phyloP scores from a whole-genome alignment of 2,888 invertebrate species.

The Bedellia somnulentella region DNA sequence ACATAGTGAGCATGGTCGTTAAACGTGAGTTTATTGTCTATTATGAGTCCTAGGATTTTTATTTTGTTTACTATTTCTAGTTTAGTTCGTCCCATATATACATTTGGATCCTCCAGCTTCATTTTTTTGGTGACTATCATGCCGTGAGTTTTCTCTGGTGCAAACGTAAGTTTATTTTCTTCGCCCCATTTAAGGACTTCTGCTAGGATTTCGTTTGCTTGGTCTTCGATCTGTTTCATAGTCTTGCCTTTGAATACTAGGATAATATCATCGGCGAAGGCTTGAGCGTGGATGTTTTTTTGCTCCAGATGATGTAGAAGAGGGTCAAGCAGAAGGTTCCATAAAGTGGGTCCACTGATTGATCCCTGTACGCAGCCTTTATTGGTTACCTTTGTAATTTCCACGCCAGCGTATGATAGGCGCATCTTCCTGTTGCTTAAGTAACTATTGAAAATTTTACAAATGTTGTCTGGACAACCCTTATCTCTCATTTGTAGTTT shows the following conservation, averaged over 20 bases:
- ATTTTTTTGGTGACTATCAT: not conserved
- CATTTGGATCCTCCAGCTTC: too few species aligned
- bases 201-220: too few species aligned
- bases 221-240: too few species aligned
- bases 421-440: not conserved
- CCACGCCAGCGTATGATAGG: not conserved
- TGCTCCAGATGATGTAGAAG: too few species aligned
- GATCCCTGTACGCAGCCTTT: constrained; percentile 2
- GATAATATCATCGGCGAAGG: too few species aligned
- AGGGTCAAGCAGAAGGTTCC: too few species aligned
- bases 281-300: too few species aligned
- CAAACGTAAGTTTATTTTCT: too few species aligned
- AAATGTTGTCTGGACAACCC: not conserved
- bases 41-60: constrained; percentile 8
- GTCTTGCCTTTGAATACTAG: too few species aligned
- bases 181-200: too few species aligned
- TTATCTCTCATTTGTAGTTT: not conserved
- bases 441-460: not conserved
- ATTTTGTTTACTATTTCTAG: constrained; percentile 6
- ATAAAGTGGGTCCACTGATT: not conserved
- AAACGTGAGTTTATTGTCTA: constrained; percentile 8
- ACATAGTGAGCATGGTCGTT: constrained; percentile 4
- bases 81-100: too few species aligned
- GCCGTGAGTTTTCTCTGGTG: too few species aligned
- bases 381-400: not conserved